Conservation (phyloP, 2,797 vertebrate genomes). For the Lutjanus campechanus region DNA sequence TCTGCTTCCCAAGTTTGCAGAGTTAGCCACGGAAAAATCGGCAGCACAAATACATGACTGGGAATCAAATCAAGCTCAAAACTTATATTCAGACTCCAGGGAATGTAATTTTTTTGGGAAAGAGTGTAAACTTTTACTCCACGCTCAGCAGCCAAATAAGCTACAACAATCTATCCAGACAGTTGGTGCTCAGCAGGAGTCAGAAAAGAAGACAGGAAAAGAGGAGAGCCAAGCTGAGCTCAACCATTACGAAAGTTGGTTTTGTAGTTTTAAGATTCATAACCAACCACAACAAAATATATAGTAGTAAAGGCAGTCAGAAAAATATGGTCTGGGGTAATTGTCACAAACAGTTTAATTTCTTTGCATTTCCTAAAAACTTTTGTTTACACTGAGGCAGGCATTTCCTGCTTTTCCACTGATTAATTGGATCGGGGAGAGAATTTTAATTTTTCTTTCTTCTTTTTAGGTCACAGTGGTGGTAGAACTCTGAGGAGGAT, state of each 20-base stretch:
- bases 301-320: neutral
- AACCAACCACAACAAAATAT: slow-evolving; percentile 3
- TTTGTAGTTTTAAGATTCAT: slow-evolving; percentile 28
- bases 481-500: slow-evolving; percentile 34
- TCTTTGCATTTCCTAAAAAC: neutral
- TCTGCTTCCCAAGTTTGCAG: slow-evolving; percentile 10
- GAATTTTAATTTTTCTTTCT: slow-evolving; percentile 16
- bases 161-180: slow-evolving; percentile 37
- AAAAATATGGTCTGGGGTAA: neutral
- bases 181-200: slow-evolving; percentile 56
- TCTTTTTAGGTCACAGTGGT: slow-evolving; percentile 54
- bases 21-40: slow-evolving; percentile 4
- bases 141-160: slow-evolving; percentile 21
- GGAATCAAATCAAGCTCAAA: slow-evolving; percentile 23
- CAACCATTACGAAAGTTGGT: slow-evolving; percentile 1
- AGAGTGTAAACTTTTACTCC: slow-evolving; percentile 26
- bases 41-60: slow-evolving; percentile 4
- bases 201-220: slow-evolving; percentile 14
- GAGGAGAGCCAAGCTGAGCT: slow-evolving; percentile 29
- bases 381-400: neutral
- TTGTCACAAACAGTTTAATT: neutral
- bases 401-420: slow-evolving; percentile 9
- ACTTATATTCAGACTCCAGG: slow-evolving; percentile 15
- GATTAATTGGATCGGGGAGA: slow-evolving; percentile 28
- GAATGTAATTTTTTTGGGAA: neutral